Base-by-base conservation (phyloP, 2,113 vertebrate species). In the Urocynchramus pylzowi region DNA sequence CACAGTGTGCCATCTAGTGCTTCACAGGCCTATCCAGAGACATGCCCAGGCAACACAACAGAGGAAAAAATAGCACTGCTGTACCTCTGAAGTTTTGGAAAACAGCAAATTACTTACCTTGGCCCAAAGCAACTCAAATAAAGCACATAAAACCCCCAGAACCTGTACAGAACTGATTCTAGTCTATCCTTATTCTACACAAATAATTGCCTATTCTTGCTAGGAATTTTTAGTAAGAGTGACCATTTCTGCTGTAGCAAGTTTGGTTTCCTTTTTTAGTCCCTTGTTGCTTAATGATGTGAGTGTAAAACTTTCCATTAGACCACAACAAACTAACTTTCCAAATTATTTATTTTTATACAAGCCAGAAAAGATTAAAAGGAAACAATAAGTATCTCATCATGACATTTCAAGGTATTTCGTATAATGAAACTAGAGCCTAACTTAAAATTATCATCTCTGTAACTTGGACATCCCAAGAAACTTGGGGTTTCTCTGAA, bases 1-100 rank as follows among this genome's bases (percentile, higher is more conserved):
- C 27, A 12, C 83, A 97, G 95, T 96, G 94, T 97, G 98, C 97
- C 98, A 97, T 30, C 98, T 98, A 98, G 97, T 93, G 97, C 85
- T 89, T 20, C 68, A 74, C 23, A 64, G 56, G 89, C 30, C 54
- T 59, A 59, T 65, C 83, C 33, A 67, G 54, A 71, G 31, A 39
- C 35, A 86, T 0, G 3, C 33, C 8, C 39, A 53, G 2, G 18
- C 10, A 67, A 54, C 20, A 67, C 2, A 50, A 47, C 0, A 3
- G 41, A 64, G 67, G 3, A 18, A 68, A 56, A 81, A 60, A 28
- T 0, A 50, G 20, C 59, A 83, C 37, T 31, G 16, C 70, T 69
- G 2, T 9, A 2, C 7, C 73, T 50, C 11, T 3, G 9, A 84
- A 26, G 16, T 79, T 75, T 5, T 3, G 33, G 52, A 53, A 91